These are phyloP conservation scores for Panonychus citri DNA, from an alignment of 1,140 invertebrate species.

Conservation along the genomic window DNA sequence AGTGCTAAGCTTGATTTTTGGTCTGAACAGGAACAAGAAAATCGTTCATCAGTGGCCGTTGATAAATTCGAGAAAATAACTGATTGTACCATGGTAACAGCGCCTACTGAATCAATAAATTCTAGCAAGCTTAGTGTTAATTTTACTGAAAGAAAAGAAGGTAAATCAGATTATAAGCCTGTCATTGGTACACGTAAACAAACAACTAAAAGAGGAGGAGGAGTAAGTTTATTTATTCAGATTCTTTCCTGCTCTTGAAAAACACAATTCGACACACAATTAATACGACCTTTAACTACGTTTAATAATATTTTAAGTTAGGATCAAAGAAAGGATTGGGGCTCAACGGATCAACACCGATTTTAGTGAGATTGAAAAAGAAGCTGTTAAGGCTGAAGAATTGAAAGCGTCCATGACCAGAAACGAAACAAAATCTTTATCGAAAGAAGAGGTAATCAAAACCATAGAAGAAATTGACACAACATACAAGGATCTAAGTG, in stretches of 20 bases:
- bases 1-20: not conserved
- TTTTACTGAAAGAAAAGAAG: no score
- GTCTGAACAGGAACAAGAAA: not conserved
- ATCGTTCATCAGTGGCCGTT: not conserved
- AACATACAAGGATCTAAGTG: constrained; percentile 61
- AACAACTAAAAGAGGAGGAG: no score
- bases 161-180: no score
- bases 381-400: constrained; percentile 56
- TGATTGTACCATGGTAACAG: no score
- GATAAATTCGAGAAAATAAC: no score
- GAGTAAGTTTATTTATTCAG: no score
- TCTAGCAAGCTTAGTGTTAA: no score
- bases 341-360: constrained; percentile 78
- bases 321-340: constrained; percentile 65
- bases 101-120: no score
- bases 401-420: constrained; percentile 26
- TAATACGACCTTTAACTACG: no score
- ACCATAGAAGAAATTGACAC: constrained; percentile 44
- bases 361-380: constrained; percentile 79
- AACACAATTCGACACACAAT: no score
- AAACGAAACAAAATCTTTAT: constrained; percentile 22
- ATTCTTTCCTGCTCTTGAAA: no score
- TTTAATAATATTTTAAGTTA: constrained; percentile 34
- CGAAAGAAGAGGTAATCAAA: constrained; percentile 33
- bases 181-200: no score